A percentile compares a stretch with the other conserved stretches of the same genome.
phyloP scores from a whole-genome alignment of 2,113 vertebrate genomes.

The Antechinus stuartii region DNA sequence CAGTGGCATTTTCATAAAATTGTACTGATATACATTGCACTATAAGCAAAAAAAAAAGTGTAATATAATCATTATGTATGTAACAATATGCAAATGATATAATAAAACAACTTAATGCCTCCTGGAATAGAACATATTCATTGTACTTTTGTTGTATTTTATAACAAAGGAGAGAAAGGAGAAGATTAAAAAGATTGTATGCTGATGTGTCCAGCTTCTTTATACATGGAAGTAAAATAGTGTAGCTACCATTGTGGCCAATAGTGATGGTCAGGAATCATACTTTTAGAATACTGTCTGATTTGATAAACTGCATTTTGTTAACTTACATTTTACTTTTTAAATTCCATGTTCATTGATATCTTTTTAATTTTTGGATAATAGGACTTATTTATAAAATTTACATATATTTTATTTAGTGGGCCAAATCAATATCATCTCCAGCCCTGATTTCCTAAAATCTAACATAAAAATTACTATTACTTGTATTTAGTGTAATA shows the following conservation, averaged over 20 bases:
- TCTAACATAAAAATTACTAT: not conserved
- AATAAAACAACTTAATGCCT: conserved; percentile 12
- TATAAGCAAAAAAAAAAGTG: conserved; percentile 9
- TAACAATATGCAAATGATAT: conserved; percentile 2
- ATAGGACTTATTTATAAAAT: not conserved
- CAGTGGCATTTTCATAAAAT: not conserved
- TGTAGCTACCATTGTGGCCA: no score
- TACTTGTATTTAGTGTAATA: not conserved
- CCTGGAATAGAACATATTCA: not conserved
- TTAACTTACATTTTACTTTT: conserved; percentile 37
- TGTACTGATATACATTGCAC: not conserved
- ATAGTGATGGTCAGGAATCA: not conserved
- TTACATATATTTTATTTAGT: not conserved
- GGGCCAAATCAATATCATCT: not conserved
- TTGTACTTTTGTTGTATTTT: conserved; percentile 20
- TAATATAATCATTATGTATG: conserved; percentile 8
- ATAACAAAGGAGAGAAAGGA: not conserved
- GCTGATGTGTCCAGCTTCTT: not conserved
- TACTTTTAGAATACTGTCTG: not conserved
- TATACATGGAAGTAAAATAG: not conserved
- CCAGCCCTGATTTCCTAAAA: not conserved
- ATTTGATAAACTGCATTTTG: conserved; percentile 9
- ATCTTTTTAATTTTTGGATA: not conserved
- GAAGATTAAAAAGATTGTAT: conserved; percentile 26
- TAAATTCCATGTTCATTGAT: conserved; percentile 4